A percentile compares a stretch with the other conserved stretches of the same genome.
Evolutionary conservation across 2,113 vertebrate species (phyloP).

Genomic region (Melanocharis versteri): DNA sequence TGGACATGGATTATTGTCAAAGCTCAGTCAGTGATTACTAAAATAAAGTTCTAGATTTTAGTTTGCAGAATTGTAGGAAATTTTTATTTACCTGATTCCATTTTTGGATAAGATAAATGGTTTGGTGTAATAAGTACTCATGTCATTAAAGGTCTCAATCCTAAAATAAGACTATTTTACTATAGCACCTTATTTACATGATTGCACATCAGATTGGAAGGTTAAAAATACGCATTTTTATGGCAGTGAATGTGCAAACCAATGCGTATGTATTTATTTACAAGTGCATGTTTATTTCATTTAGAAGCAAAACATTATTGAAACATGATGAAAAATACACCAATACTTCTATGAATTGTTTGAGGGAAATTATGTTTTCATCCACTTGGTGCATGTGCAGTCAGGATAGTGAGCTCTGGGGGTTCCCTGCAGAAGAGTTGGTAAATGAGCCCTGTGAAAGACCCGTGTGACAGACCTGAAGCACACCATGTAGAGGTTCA

Average conservation of each 20-base stretch:
- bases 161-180: background rate
- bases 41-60: background rate
- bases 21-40: background rate
- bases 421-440: background rate
- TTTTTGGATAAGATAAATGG: background rate
- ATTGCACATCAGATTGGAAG: background rate
- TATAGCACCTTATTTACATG: background rate
- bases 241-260: background rate
- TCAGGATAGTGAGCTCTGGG: background rate
- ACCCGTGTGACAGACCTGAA: background rate
- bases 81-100: background rate
- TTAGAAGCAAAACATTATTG: background rate
- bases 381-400: background rate
- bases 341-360: background rate
- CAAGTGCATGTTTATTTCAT: background rate
- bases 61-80: background rate
- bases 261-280: background rate
- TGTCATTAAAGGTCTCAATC: background rate
- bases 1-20: background rate
- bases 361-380: background rate
- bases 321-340: background rate
- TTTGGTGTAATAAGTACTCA: background rate
- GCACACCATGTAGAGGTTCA: rapidly evolving
- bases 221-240: background rate
- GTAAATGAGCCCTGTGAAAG: background rate